Evolutionary conservation across 2,888 invertebrate genomes (phyloP).

Genomic region (Teleiodes luculella): DNA sequence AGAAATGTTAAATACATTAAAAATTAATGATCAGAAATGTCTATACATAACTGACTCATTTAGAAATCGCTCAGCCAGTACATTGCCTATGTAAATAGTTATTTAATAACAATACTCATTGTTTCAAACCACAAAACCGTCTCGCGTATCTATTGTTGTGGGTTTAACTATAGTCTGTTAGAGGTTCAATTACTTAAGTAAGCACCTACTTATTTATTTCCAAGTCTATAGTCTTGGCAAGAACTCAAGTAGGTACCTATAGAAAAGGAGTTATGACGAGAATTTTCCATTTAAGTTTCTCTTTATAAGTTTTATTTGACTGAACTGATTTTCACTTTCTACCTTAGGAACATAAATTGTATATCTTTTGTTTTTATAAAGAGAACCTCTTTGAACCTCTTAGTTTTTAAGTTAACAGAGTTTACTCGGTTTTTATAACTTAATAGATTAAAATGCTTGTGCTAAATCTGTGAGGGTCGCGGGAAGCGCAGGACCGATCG

Average conservation of each 20-base stretch:
- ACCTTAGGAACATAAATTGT: neutral
- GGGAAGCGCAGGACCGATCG: too few species aligned
- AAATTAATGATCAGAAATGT: neutral
- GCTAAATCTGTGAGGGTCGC: too few species aligned
- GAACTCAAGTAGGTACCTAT: neutral
- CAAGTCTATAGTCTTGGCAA: neutral
- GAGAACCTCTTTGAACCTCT: too few species aligned
- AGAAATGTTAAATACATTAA: neutral
- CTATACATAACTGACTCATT: too few species aligned
- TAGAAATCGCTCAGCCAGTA: conserved; percentile 11
- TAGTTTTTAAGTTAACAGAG: too few species aligned
- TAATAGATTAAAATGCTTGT: too few species aligned
- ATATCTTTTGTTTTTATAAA: neutral
- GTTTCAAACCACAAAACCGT: neutral
- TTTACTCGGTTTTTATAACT: too few species aligned
- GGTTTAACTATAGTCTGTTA: neutral
- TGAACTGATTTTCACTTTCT: neutral
- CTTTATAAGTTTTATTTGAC: neutral
- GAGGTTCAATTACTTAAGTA: conserved; percentile 1
- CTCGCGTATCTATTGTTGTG: neutral
- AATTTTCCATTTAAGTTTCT: neutral
- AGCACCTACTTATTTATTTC: neutral
- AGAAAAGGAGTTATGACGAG: too few species aligned
- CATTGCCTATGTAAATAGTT: neutral
- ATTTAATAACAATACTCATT: neutral